Evolutionary conservation across 2,797 vertebrate genomes (phyloP).

Genomic region (Sebastes taczanowskii): DNA sequence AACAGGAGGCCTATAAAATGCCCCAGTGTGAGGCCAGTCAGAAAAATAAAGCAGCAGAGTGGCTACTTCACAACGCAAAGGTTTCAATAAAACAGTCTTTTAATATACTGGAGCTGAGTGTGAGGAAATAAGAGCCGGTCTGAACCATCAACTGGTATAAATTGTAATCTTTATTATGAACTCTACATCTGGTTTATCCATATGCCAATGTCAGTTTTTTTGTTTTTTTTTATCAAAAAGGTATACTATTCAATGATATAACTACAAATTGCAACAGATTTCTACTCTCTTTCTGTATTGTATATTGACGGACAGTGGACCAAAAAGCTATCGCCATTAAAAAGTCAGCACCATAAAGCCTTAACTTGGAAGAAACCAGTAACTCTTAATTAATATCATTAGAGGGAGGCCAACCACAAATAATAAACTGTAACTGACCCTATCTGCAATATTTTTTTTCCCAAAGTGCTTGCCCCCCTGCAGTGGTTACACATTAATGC

Average conservation of each 20-base stretch:
- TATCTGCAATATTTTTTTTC: background rate
- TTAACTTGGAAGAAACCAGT: background rate
- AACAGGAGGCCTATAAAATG: background rate
- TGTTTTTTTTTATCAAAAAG: no score
- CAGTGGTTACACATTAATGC: slow-evolving; percentile 20
- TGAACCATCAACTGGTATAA: background rate
- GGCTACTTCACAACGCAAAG: slow-evolving; percentile 42
- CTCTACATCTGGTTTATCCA: background rate
- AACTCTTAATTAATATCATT: background rate
- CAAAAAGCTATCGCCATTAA: background rate
- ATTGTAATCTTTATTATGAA: background rate
- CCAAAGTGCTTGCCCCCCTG: background rate
- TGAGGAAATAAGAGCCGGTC: slow-evolving; percentile 30
- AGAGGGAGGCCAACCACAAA: background rate
- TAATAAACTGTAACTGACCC: background rate
- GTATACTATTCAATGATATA: no score
- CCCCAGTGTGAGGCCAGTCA: background rate
- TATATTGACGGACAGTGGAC: background rate
- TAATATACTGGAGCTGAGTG: background rate
- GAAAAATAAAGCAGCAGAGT: slow-evolving; percentile 14
- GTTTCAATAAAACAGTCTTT: slow-evolving; percentile 14
- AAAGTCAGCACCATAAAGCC: background rate
- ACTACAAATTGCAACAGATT: background rate
- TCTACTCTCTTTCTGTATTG: background rate
- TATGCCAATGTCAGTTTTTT: background rate